Base-by-base conservation (phyloP, 2,113 vertebrate genomes). In the Psammodynastes pulverulentus region DNA sequence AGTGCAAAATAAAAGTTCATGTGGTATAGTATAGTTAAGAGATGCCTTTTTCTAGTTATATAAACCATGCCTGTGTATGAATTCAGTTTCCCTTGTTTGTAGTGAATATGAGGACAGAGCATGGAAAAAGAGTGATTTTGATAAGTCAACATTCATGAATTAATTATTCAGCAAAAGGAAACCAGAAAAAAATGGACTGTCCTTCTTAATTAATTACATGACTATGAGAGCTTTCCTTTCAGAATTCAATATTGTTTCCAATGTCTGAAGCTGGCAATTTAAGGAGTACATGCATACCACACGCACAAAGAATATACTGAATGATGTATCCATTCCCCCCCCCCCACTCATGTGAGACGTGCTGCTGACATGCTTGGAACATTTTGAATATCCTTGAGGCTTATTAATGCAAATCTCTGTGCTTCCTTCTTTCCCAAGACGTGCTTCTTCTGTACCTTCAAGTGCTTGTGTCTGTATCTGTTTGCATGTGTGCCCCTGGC, bases 251-350 rank as follows among this genome's bases (percentile, higher is more conserved):
- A 1, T 89, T 51, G 23, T 85, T 94, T 86, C 94, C 94, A 94
- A 72, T 49, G 94, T 89, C 79, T 4, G 91, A 94, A 4, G 94
- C 89, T 97, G 96, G 96, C 96, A 96, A 93, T 90, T 94, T 39
- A 49, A 10, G 88, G 94, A 95, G 96, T 54, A 96, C 96, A 97
- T 94, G 92, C 93, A 93, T 79, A 91, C 94, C 96, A 8, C 96
- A 95, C 96, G 92, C 95, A 88, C 95, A 87, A 93, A 86, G 1
- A 90, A 9, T 87, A 93, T 52, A 49, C 90, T 87, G 34, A 89
- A 54, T 26, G 91, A 91, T 93, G 94, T 93, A 92, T 93, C 95
- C 91, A 94, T 95, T 54, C 51, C 43, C 87, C 10, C 92, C 89
- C 52, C n/a, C 62, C 56, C 1, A 85, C 87, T 93, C 95, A 48